phyloP scores from a whole-genome alignment of 2,113 vertebrate genomes.

The Haliaeetus leucogaster region DNA sequence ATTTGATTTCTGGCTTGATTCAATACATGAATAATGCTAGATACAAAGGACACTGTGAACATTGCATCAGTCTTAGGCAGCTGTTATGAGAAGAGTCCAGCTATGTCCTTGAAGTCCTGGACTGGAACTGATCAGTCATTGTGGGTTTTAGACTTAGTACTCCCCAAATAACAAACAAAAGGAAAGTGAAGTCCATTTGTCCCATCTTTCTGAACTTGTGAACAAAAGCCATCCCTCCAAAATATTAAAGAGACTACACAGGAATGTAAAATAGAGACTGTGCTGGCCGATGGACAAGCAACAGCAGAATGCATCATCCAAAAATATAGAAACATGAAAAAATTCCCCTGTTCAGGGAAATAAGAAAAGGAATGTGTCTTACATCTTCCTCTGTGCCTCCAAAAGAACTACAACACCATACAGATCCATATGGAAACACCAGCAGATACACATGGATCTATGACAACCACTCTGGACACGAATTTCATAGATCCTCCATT shows the following conservation, averaged over 20 bases:
- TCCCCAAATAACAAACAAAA: neutral
- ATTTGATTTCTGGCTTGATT: slow-evolving; percentile 1
- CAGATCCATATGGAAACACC: neutral
- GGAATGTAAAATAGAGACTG: neutral
- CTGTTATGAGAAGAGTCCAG: neutral
- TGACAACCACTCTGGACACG: neutral
- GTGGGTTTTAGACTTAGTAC: neutral
- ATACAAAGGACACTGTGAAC: neutral
- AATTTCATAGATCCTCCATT: neutral
- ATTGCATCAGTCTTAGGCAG: neutral
- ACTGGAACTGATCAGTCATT: neutral
- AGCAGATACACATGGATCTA: neutral
- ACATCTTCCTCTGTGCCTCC: neutral
- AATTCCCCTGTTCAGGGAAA: neutral
- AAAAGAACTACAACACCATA: neutral
- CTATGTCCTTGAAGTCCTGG: neutral
- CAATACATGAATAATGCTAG: neutral
- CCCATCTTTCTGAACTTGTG: neutral
- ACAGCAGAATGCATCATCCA: neutral
- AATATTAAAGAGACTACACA: neutral
- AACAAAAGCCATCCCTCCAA: neutral
- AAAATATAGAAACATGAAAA: neutral
- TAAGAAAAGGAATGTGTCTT: neutral
- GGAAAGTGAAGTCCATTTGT: neutral
- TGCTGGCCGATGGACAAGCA: neutral